Percentiles rank a stretch among this genome's conserved stretches.
Conservation (phyloP, 2,797 vertebrate genomes). For the Clamator glandarius region DNA sequence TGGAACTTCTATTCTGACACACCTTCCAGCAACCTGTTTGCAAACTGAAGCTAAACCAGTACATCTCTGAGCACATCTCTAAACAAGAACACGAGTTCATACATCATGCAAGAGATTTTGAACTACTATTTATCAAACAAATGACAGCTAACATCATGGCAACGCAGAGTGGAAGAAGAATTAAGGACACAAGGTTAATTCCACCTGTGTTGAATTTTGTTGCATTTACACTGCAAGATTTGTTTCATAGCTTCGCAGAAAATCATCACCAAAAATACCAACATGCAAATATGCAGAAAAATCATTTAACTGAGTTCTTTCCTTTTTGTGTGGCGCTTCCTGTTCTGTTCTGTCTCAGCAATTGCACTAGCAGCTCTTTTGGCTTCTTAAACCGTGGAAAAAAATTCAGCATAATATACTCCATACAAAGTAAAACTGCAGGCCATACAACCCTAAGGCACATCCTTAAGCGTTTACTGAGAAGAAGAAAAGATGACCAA, state of each 20-base stretch:
- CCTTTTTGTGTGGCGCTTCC: not conserved
- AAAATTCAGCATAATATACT: not conserved
- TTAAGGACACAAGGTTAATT: not conserved
- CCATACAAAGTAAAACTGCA: not conserved
- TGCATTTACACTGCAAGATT: not conserved
- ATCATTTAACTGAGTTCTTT: not conserved
- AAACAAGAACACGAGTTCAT: not conserved
- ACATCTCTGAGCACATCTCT: not conserved
- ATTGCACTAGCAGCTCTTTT: not conserved
- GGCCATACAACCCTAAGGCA: not conserved
- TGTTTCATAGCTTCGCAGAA: not conserved
- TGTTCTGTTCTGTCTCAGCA: not conserved
- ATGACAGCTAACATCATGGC: not conserved
- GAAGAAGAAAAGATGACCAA: not conserved
- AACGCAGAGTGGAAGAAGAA: not conserved
- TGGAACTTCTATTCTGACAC: not conserved
- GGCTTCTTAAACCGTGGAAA: not conserved
- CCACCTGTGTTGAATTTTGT: not conserved
- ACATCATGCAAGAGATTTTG: not conserved
- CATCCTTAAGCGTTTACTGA: not conserved
- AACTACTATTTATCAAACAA: not conserved
- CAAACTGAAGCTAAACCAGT: not conserved
- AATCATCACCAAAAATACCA: not conserved
- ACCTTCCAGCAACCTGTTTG: not conserved
- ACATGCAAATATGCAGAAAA: not conserved